These are phyloP conservation scores for Nymphicus hollandicus DNA, from an alignment of 2,113 vertebrate genomes.

Conservation along the genomic window DNA sequence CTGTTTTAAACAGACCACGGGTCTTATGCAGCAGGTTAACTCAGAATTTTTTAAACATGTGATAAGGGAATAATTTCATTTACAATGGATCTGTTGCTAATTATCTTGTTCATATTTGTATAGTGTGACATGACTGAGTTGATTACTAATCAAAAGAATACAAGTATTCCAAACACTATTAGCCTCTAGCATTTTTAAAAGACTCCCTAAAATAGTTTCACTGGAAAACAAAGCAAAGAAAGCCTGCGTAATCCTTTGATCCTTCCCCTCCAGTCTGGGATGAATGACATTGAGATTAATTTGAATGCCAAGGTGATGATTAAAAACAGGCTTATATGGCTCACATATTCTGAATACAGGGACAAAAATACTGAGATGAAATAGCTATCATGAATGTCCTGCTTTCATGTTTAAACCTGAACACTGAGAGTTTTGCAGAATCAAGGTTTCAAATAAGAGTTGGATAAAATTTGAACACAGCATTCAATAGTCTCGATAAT, in stretches of 20 bases:
- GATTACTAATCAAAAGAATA: constrained; percentile 8
- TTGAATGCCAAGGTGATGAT: not conserved
- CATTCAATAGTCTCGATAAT: not conserved
- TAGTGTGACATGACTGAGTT: not conserved
- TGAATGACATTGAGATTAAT: not conserved
- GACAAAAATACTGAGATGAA: not conserved
- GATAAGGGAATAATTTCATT: not conserved
- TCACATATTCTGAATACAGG: not conserved
- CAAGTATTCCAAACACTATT: not conserved
- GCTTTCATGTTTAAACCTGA: not conserved
- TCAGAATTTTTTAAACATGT: not conserved
- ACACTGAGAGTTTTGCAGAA: not conserved
- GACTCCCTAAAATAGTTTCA: not conserved
- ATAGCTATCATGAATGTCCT: not conserved
- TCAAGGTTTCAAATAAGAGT: not conserved
- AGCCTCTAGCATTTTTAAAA: not conserved
- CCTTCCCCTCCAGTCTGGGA: not conserved
- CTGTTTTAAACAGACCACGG: not conserved
- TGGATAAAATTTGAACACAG: not conserved
- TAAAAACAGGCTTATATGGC: not conserved
- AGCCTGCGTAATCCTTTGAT: not conserved
- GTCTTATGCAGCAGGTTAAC: not conserved
- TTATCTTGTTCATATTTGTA: not conserved
- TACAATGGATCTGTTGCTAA: not conserved
- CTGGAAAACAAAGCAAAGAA: constrained; percentile 15